phyloP scores from a whole-genome alignment of 2,797 vertebrate genomes.

The Pyrrhura leucotis region DNA sequence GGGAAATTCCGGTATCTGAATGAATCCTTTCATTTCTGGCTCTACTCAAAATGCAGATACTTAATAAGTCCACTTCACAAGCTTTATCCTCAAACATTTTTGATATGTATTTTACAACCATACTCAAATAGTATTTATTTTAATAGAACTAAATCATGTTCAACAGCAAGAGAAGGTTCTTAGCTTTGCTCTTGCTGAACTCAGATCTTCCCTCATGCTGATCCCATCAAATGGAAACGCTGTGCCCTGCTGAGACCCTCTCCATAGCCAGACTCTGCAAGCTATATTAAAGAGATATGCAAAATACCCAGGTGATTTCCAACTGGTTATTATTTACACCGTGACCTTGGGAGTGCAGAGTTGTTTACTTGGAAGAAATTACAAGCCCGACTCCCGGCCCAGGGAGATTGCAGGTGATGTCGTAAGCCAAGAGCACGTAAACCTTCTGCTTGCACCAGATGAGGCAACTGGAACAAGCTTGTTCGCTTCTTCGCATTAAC shows the following conservation, averaged over 20 bases:
- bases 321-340: not conserved
- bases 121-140: not conserved
- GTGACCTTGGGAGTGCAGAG: not conserved
- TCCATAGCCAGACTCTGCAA: accelerated
- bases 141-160: not conserved
- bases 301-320: not conserved
- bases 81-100: not conserved
- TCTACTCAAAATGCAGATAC: not conserved
- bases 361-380: not conserved
- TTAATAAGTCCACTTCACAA: not conserved
- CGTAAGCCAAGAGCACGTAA: not conserved
- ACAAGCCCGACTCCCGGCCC: not conserved
- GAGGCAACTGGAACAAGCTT: not conserved
- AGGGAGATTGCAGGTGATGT: not conserved
- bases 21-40: not conserved
- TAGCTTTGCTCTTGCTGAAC: not conserved
- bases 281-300: not conserved
- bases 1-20: too few species aligned
- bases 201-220: not conserved
- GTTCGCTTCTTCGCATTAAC: not conserved
- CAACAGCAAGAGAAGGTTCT: too few species aligned
- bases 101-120: accelerated
- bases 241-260: not conserved
- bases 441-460: not conserved
- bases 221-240: accelerated